Conservation (phyloP, 2,113 vertebrate species). For the Elgaria multicarinata region DNA sequence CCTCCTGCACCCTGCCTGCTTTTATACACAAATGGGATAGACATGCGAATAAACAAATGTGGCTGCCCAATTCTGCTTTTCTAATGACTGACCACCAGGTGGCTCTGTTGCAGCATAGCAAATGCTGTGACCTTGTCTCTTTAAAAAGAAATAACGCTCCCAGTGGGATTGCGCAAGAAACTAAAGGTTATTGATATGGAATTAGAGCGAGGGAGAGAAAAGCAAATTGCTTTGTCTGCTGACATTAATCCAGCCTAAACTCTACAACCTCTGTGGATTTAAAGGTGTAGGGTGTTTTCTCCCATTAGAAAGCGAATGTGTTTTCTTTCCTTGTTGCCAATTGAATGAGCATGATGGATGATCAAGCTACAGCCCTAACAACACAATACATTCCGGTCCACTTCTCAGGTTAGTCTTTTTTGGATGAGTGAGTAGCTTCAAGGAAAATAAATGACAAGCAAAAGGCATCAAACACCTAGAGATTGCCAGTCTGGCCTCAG, state of each 20-base stretch:
- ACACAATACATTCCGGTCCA: neutral
- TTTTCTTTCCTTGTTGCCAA: neutral
- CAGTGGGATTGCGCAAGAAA: neutral
- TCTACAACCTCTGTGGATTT: neutral
- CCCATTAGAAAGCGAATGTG: neutral
- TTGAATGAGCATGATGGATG: neutral
- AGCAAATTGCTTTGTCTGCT: neutral
- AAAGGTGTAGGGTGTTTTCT: neutral
- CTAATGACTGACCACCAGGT: neutral
- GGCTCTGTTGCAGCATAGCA: slow-evolving; percentile 41
- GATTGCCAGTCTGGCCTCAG: neutral
- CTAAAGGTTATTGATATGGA: slow-evolving; percentile 13
- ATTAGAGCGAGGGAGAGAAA: neutral
- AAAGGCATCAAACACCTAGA: neutral
- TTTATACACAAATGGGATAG: neutral
- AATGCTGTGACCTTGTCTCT: slow-evolving; percentile 3
- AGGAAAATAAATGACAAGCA: neutral
- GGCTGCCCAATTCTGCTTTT: neutral
- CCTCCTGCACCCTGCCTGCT: no score
- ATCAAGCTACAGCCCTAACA: neutral
- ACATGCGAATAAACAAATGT: neutral
- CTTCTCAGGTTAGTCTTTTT: neutral
- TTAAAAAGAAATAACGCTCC: neutral
- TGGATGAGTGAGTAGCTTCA: neutral
- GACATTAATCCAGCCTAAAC: slow-evolving; percentile 20